Conservation (phyloP, 1,140 invertebrate genomes). For the Temnothorax longispinosus region DNA sequence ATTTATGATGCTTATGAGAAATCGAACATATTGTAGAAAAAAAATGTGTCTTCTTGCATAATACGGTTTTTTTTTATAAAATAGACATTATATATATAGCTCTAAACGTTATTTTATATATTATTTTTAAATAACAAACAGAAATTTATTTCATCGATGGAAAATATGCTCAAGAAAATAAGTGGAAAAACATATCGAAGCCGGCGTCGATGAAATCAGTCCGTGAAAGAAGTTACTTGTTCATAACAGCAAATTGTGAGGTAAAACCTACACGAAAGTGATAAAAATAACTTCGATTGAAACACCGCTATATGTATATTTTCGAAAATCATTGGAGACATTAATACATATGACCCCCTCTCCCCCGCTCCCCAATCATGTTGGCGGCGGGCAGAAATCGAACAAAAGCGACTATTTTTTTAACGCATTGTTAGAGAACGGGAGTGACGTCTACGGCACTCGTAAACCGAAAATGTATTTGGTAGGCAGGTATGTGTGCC, state of each 20-base stretch:
- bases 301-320: background rate
- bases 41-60: background rate
- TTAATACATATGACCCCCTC: background rate
- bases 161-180: background rate
- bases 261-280: background rate
- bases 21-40: background rate
- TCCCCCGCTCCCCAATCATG: background rate
- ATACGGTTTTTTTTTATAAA: background rate
- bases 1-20: background rate
- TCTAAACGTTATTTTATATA: background rate
- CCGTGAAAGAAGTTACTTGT: slow-evolving; percentile 5
- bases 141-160: background rate
- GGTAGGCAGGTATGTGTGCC: slow-evolving; percentile 72
- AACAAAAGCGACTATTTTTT: slow-evolving; percentile 58
- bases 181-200: background rate
- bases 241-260: background rate
- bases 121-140: background rate
- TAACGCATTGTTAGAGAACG: slow-evolving; percentile 52
- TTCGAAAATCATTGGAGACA: slow-evolving; percentile 12
- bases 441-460: slow-evolving; percentile 56
- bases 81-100: background rate
- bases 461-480: slow-evolving; percentile 63
- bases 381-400: slow-evolving; percentile 7
- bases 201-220: background rate
- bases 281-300: slow-evolving; percentile 22